Evolutionary conservation across 2,888 invertebrate species (phyloP).

Genomic region (Ectemnius cavifrons): DNA sequence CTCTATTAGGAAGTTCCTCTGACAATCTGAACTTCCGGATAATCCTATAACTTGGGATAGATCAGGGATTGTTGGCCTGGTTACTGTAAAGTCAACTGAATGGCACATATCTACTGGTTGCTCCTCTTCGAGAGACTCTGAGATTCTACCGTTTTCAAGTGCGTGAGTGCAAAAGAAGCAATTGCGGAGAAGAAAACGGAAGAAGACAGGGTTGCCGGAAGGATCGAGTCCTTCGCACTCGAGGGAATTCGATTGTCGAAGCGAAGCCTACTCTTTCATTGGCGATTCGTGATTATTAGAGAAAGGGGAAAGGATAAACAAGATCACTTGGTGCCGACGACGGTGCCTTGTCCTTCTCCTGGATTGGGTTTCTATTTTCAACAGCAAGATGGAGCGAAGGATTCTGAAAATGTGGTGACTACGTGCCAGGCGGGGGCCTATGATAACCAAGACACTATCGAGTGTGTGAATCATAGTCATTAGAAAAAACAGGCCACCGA

Average conservation of each 20-base stretch:
- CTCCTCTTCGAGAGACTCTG: constrained; percentile 69
- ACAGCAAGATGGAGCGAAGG: constrained; percentile 71
- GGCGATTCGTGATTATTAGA: neutral
- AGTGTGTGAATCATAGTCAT: constrained; percentile 75
- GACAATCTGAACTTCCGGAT: too few species aligned
- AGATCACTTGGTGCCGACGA: constrained; percentile 35
- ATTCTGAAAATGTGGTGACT: constrained; percentile 77
- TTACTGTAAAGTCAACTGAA: constrained; percentile 43
- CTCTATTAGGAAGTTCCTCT: too few species aligned
- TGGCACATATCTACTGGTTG: constrained; percentile 72
- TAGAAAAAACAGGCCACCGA: constrained; percentile 53
- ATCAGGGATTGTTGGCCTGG: too few species aligned
- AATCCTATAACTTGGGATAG: too few species aligned
- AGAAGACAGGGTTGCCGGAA: neutral
- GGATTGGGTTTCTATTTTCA: constrained; percentile 46
- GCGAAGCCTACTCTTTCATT: too few species aligned
- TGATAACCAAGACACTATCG: constrained; percentile 73
- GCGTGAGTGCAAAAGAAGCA: neutral
- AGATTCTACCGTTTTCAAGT: neutral
- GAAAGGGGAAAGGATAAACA: constrained; percentile 26
- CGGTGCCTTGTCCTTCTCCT: constrained; percentile 37
- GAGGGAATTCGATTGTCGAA: neutral
- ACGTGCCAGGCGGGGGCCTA: constrained; percentile 67
- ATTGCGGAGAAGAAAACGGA: neutral
- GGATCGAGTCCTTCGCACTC: constrained; percentile 8